Evolutionary conservation across 1,140 invertebrate species (phyloP).

Genomic region (Physella acuta): DNA sequence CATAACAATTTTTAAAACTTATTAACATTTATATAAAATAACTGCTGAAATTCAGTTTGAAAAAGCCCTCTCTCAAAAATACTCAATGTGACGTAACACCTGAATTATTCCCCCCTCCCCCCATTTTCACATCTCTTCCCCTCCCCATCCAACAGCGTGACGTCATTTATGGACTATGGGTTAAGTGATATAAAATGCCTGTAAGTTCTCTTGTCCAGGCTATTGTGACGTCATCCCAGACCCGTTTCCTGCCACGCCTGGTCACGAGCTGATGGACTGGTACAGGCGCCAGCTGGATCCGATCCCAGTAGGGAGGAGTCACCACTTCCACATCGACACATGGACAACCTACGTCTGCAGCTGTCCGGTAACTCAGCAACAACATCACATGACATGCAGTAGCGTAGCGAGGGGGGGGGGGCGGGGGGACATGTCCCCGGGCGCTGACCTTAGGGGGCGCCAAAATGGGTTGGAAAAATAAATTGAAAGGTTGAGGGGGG

Average conservation of each 20-base stretch:
- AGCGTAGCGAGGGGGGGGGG: too few relatives aligned
- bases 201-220: constrained; percentile 3
- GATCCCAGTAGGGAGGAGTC: constrained; percentile 1
- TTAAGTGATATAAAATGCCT: not conserved
- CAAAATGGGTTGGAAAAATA: too few relatives aligned
- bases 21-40: not conserved
- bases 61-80: not conserved
- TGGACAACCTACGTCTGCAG: constrained; percentile 6
- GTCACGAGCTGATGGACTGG: constrained; percentile 6
- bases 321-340: constrained; percentile 1
- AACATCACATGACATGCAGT: too few relatives aligned
- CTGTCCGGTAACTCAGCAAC: constrained; percentile 9
- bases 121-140: not conserved
- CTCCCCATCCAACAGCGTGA: not conserved
- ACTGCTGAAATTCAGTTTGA: not conserved
- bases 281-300: not conserved
- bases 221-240: constrained; percentile 9
- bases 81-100: not conserved
- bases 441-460: too few relatives aligned
- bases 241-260: constrained; percentile 4
- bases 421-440: too few relatives aligned
- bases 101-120: not conserved
- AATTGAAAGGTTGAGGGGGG: too few relatives aligned
- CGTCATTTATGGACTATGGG: not conserved
- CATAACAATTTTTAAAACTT: not conserved